Percentiles rank a stretch among this genome's conserved stretches.
These are phyloP conservation scores for Anoplolepis gracilipes DNA, from an alignment of 1,140 invertebrate species.

Conservation along the genomic window DNA sequence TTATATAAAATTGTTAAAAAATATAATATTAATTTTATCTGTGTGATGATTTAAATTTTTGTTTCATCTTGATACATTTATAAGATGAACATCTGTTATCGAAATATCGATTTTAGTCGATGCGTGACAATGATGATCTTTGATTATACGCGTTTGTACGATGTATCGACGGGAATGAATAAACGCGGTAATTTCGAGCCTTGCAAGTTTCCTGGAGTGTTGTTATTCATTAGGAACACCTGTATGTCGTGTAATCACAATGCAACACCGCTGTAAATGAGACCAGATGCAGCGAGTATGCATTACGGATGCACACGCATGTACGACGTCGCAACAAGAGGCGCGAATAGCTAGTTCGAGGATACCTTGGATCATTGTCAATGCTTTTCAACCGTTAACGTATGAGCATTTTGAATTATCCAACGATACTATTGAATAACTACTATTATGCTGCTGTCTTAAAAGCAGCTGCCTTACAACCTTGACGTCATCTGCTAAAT, in stretches of 20 bases:
- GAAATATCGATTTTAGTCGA: neutral
- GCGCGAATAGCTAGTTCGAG: neutral
- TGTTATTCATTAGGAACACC: conserved; percentile 51
- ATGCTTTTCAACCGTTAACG: conserved; percentile 26
- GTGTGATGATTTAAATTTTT: neutral
- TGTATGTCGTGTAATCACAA: conserved; percentile 51
- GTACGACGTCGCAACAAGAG: conserved; percentile 42
- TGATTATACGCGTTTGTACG: neutral
- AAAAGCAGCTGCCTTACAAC: neutral
- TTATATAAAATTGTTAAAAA: neutral
- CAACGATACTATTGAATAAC: too few relatives aligned
- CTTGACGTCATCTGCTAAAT: too few relatives aligned
- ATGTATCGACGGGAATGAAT: conserved; percentile 27
- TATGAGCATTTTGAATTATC: neutral
- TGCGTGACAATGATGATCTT: neutral
- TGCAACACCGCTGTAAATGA: conserved; percentile 47
- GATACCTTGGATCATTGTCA: neutral
- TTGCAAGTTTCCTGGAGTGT: conserved; percentile 39
- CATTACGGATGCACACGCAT: conserved; percentile 63
- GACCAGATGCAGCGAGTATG: conserved; percentile 58
- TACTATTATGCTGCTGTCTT: too few relatives aligned
- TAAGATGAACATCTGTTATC: neutral
- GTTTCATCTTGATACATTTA: neutral
- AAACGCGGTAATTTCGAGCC: conserved; percentile 44
- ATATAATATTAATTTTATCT: neutral